Percentiles rank a stretch among this genome's conserved stretches.
These are phyloP conservation scores for Pyrochroa serraticornis DNA, from an alignment of 2,888 invertebrate species.

Conservation along the genomic window DNA sequence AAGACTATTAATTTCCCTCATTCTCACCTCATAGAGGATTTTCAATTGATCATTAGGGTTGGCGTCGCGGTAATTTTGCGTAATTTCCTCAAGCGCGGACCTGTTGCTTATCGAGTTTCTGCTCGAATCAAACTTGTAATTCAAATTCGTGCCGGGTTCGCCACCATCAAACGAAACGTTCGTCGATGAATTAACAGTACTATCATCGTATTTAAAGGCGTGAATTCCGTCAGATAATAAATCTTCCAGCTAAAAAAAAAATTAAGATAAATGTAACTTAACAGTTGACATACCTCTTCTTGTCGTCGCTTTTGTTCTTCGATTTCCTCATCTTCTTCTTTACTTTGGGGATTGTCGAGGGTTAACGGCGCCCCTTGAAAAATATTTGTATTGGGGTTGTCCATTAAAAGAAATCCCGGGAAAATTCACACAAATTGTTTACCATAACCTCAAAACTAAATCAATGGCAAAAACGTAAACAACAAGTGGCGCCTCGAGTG, in stretches of 20 bases:
- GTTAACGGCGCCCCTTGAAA: conserved; percentile 73
- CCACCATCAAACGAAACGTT: conserved; percentile 40
- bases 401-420: too few species aligned
- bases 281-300: conserved; percentile 63
- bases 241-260: conserved; percentile 64
- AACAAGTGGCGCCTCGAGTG: too few species aligned
- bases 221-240: conserved; percentile 71
- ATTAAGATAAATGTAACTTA: conserved; percentile 3
- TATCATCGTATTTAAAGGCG: conserved; percentile 70
- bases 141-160: not conserved
- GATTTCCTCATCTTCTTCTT: conserved; percentile 66
- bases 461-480: too few species aligned
- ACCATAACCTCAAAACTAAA: too few species aligned
- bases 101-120: not conserved
- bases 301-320: conserved; percentile 72
- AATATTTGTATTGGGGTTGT: conserved; percentile 61
- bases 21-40: conserved; percentile 56
- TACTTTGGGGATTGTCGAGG: conserved; percentile 68
- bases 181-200: conserved; percentile 48
- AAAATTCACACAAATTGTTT: too few species aligned
- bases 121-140: conserved; percentile 3
- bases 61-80: conserved; percentile 41
- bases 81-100: conserved; percentile 12
- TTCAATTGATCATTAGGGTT: conserved; percentile 54
- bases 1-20: conserved; percentile 49